Percentiles rank a stretch among this genome's conserved stretches.
Conservation (phyloP, 2,113 vertebrate genomes). For the Odontesthes bonariensis region DNA sequence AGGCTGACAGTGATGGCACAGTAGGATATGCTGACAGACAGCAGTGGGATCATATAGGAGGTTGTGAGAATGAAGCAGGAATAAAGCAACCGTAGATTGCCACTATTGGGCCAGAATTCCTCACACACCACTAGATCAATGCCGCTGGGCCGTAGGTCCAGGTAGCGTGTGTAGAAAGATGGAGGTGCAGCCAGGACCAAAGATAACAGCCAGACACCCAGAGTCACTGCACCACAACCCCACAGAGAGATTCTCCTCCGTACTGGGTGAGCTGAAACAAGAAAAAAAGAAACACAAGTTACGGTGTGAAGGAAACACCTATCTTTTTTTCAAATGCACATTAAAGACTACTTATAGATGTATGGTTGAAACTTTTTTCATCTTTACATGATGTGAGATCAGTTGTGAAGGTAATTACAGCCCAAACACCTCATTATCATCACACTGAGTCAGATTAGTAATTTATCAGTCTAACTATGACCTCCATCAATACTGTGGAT, state of each 20-base stretch:
- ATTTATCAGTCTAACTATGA: no score
- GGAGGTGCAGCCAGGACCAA: slow-evolving; percentile 80
- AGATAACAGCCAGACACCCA: slow-evolving; percentile 80
- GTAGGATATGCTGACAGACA: slow-evolving; percentile 84
- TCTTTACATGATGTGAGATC: no score
- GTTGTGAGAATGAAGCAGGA: slow-evolving; percentile 83
- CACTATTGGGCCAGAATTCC: slow-evolving; percentile 81
- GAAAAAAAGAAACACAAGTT: not conserved
- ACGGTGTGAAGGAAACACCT: not conserved
- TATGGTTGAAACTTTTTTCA: no score
- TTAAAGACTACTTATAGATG: not conserved
- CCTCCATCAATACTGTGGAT: no score
- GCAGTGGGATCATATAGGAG: slow-evolving; percentile 84
- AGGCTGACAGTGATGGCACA: slow-evolving; percentile 83
- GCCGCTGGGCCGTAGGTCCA: slow-evolving; percentile 80
- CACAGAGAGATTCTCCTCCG: slow-evolving; percentile 78
- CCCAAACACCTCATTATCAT: not conserved
- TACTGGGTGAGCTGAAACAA: slow-evolving; percentile 76
- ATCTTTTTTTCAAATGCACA: not conserved
- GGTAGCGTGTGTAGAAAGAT: slow-evolving; percentile 74
- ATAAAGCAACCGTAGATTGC: slow-evolving; percentile 78
- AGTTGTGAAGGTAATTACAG: no score
- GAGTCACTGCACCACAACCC: slow-evolving; percentile 74
- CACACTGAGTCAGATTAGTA: no score
- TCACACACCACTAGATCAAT: slow-evolving; percentile 83